These are phyloP conservation scores for Pararge aegeria DNA, from an alignment of 1,140 invertebrate species.

Conservation along the genomic window DNA sequence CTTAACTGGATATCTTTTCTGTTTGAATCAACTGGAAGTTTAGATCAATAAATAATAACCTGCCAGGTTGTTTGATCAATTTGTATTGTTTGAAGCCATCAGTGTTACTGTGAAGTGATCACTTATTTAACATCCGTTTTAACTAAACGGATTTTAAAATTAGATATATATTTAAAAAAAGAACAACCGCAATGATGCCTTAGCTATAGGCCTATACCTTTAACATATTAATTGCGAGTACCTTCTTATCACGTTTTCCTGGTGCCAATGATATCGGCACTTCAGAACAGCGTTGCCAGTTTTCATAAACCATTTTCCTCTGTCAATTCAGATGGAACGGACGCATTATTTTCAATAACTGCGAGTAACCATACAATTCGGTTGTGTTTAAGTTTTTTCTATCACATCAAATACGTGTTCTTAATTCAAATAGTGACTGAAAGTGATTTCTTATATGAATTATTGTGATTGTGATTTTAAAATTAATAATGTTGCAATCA, in stretches of 20 bases:
- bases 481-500: slow-evolving; percentile 38
- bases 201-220: slow-evolving; percentile 7
- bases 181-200: neutral
- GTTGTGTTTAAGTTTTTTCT: no score
- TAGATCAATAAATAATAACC: no score
- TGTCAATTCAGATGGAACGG: slow-evolving; percentile 49
- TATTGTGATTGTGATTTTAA: slow-evolving; percentile 20
- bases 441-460: slow-evolving; percentile 6
- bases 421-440: neutral
- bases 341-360: slow-evolving; percentile 44
- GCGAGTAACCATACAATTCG: slow-evolving; percentile 19
- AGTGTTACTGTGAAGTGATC: no score
- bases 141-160: neutral
- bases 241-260: slow-evolving; percentile 37
- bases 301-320: slow-evolving; percentile 55
- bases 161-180: neutral
- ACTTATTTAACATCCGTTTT: no score
- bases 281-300: slow-evolving; percentile 30
- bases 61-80: no score
- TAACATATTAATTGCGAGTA: slow-evolving; percentile 13
- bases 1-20: no score
- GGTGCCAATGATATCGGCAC: slow-evolving; percentile 35
- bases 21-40: no score
- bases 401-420: no score
- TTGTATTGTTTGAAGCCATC: no score